Percentiles rank a stretch among this genome's conserved stretches.
Evolutionary conservation across 2,888 invertebrate genomes (phyloP).

Genomic region (Colostygia pectinataria): DNA sequence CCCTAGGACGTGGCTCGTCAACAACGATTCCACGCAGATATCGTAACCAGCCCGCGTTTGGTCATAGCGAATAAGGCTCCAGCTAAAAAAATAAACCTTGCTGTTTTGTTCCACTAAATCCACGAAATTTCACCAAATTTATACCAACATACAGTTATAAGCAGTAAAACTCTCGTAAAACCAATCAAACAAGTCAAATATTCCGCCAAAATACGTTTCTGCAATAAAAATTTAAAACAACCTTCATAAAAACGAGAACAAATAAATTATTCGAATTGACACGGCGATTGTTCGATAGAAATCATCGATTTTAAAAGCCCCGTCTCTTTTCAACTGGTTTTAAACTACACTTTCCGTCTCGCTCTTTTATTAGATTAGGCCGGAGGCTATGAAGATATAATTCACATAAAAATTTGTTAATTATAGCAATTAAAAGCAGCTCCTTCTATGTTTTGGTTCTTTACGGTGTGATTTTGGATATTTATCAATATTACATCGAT

Average conservation of each 20-base stretch:
- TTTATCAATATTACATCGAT: slow-evolving; percentile 58
- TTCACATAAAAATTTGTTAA: slow-evolving; percentile 74
- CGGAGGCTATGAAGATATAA: slow-evolving; percentile 71
- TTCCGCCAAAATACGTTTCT: slow-evolving; percentile 19
- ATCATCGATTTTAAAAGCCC: slow-evolving; percentile 57
- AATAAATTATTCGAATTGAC: slow-evolving; percentile 61
- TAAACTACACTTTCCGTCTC: slow-evolving; percentile 35
- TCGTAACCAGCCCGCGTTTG: too few species aligned
- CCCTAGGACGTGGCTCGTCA: too few species aligned
- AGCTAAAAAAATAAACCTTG: too few species aligned
- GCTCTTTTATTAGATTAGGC: slow-evolving; percentile 55
- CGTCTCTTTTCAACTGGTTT: slow-evolving; percentile 38
- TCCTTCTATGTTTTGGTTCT: slow-evolving; percentile 59
- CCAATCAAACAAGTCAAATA: slow-evolving; percentile 1
- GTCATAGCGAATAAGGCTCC: too few species aligned
- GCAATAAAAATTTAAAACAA: slow-evolving; percentile 27
- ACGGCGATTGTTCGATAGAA: slow-evolving; percentile 61
- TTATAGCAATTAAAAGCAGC: slow-evolving; percentile 71
- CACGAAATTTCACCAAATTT: too few species aligned
- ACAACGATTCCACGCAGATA: too few species aligned
- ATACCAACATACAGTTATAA: too few species aligned
- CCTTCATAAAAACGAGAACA: slow-evolving; percentile 29
- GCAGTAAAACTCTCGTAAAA: slow-evolving; percentile 5
- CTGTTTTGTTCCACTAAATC: too few species aligned
- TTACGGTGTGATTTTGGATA: slow-evolving; percentile 63